Base-by-base conservation (phyloP, 2,113 vertebrate genomes). In the Morone saxatilis region DNA sequence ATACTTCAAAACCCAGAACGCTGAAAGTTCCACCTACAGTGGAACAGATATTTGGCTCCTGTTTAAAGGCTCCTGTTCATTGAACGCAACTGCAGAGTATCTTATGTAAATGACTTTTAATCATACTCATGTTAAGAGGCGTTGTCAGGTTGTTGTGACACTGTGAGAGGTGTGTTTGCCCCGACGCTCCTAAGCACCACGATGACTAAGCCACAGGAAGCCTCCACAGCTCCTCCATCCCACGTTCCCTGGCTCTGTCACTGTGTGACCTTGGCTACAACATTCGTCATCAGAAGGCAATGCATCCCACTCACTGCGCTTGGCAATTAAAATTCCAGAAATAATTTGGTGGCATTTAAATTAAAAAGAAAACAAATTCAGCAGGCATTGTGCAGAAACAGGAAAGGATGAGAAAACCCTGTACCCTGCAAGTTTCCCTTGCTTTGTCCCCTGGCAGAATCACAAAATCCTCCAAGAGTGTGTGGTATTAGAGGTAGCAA, bases 181-280 rank as follows among this genome's bases (percentile, higher is more conserved):
- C 62, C 69, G 62, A 51, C 47, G 45, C 81, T 80, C 78, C 80
- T 16, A 5, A 88, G 66, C 67, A 76, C 81, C 68, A 22, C 7
- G 72, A 91, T 94, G 92, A 94, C 90, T 92, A 92, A 94, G 84
- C 87, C 89, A 47, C 90, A 91, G 91, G 91, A 91, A 92, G 86
- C 85, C 84, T 92, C 90, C 76, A 47, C 89, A 81, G 81, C 85
- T 84, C 80, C 71, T 45, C 73, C 84, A 67, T 86, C 93, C 87
- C 87, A 87, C 91, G 71, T 81, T 90, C 78, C 71, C 89, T 81
- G 73, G 82, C 86, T 71, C 81, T 50, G 87, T 87, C 83, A 66
- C 90, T 20, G 59, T 43, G 87, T 91, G 92, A 95, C 93, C 94
- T 94, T 93, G 93, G 88, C 86, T 69, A 51, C 75, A 63, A 36